Base-by-base conservation (phyloP, 2,797 vertebrate species). In the Cuniculus paca region DNA sequence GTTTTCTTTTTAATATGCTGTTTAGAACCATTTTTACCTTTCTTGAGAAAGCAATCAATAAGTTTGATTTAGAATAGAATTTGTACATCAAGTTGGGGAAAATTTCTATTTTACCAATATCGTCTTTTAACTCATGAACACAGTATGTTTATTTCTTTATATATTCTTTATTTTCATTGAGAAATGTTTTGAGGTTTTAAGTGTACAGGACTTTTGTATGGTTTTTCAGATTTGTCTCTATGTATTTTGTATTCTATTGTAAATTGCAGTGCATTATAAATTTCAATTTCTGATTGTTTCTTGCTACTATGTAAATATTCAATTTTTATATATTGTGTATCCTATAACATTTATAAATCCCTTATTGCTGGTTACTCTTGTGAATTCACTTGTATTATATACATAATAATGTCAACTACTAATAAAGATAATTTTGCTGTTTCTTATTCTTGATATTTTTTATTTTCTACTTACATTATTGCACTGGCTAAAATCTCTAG, bases 151-250 rank as follows among this genome's bases (percentile, higher is more conserved):
- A 12, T 74, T 36, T 79, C 28, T 60, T 19, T 17, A 91, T 12
- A 2, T 87, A 36, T 82, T 88, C 36, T 24, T 72, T 82, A 70
- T 19, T 85, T 88, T 60, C 31, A 77, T 4, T 42, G n/a, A 54
- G 31, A 85, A 75, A 56, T 60, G 8, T 89, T 93, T 91, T 92
- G 2, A 82, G 52, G 24, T 79, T 94, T 91, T 90, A 50, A 83
- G 28, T 75, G 1, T 83, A 74, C 2, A 70, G 7, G 5, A 5
- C 5, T 70, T 74, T 93, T 14, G 82, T 16, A 50, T 31, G 42
- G 12, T 56, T 81, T 72, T 24, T 28, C 39, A 8, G 6, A 80
- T 68, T 88, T 75, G 34, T 70, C 20, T 19, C 10, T 39, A 4
- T 52, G 5, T 70, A 72, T 89, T 95, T 86, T 84, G 60, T 3